Percentiles rank a stretch among this genome's conserved stretches.
Conservation (phyloP, 2,797 vertebrate species). For the Halcyon badia region DNA sequence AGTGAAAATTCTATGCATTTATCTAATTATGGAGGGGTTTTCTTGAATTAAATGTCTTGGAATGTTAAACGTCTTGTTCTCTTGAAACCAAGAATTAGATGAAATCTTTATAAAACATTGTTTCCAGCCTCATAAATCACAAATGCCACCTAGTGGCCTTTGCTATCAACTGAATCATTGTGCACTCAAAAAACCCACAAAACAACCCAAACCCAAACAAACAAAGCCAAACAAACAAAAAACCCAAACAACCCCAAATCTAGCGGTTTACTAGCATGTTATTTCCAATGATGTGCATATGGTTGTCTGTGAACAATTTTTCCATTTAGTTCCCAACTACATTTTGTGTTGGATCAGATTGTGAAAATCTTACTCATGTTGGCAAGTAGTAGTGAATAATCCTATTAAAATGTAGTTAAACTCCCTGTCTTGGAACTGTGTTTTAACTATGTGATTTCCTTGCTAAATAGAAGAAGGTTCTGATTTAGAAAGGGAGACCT, state of each 20-base stretch:
- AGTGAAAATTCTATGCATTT: constrained; percentile 44
- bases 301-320: neutral
- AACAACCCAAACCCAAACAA: neutral
- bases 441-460: neutral
- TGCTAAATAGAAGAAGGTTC: neutral
- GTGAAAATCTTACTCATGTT: neutral
- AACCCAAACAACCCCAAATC: too few species aligned
- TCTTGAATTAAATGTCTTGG: constrained; percentile 65
- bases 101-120: constrained; percentile 41
- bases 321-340: neutral
- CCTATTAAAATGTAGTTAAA: constrained; percentile 5
- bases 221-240: neutral
- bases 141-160: constrained; percentile 85
- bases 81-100: constrained; percentile 59
- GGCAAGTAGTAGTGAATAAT: neutral
- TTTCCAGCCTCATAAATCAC: constrained; percentile 81
- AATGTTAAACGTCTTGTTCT: constrained; percentile 70
- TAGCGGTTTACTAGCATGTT: neutral
- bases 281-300: neutral
- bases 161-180: constrained; percentile 31
- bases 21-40: constrained; percentile 20
- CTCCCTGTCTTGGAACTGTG: neutral
- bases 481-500: neutral
- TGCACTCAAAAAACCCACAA: neutral
- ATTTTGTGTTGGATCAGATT: neutral